Evolutionary conservation across 2,113 vertebrate genomes (phyloP).

Genomic region (Psittacula cyanocephala): DNA sequence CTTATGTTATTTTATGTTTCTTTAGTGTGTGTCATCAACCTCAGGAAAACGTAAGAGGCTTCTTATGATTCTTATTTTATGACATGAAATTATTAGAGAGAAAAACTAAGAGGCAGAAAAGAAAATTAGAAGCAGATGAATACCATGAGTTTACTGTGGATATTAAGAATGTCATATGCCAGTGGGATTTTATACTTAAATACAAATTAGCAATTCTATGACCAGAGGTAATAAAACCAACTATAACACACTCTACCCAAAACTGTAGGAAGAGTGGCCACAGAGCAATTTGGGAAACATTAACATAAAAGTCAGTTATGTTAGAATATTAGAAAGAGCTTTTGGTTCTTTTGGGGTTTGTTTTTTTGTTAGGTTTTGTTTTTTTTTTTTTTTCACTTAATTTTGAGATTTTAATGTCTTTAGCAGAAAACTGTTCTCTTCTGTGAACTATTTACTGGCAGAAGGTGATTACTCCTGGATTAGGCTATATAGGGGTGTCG

Average conservation of each 20-base stretch:
- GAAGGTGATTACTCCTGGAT: not conserved
- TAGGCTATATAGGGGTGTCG: not conserved
- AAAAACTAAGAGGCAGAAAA: not conserved
- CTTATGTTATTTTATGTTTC: not conserved
- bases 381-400: not conserved
- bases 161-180: not conserved
- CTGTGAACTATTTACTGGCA: not conserved
- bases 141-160: not conserved
- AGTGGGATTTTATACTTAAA: not conserved
- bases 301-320: not conserved
- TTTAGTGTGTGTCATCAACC: not conserved
- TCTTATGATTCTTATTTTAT: not conserved
- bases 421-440: not conserved
- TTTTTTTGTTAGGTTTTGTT: too few species aligned
- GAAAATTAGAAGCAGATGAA: not conserved
- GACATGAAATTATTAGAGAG: not conserved
- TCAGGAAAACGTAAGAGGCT: not conserved
- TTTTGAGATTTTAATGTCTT: not conserved
- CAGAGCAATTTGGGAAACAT: not conserved
- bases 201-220: not conserved
- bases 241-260: not conserved
- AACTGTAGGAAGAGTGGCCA: not conserved
- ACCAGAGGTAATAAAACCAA: not conserved
- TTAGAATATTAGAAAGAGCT: not conserved
- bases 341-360: not conserved